Evolutionary conservation across 2,113 vertebrate genomes (phyloP).

Genomic region (Dendrocopos noguchii): DNA sequence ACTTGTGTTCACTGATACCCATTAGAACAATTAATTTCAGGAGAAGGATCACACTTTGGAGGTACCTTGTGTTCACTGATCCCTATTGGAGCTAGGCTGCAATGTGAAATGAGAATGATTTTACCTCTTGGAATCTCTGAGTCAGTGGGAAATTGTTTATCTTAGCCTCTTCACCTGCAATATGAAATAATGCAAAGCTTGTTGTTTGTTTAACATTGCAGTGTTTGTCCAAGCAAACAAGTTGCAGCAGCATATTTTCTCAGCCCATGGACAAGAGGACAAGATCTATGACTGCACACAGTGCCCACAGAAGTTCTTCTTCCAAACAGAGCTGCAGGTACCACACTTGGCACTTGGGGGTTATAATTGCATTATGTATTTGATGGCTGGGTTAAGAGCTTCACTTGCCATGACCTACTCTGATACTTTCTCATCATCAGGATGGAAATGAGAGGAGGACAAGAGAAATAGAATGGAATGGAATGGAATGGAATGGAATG

Average conservation of each 20-base stretch:
- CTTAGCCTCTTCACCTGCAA: not conserved
- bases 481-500: too few species aligned
- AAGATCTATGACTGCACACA: slow-evolving; percentile 99
- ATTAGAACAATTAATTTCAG: not conserved
- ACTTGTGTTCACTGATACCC: too few species aligned
- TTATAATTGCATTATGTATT: slow-evolving; percentile 21
- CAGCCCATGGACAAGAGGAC: slow-evolving; percentile 98
- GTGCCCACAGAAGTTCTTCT: slow-evolving; percentile 99
- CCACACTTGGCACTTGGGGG: not conserved
- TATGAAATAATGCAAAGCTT: slow-evolving; percentile 53
- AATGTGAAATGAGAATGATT: slow-evolving; percentile 33
- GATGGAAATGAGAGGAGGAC: slow-evolving; percentile 45
- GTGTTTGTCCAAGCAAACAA: slow-evolving; percentile 99
- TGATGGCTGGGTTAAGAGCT: not conserved
- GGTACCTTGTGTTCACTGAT: not conserved
- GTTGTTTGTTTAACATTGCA: slow-evolving; percentile 73
- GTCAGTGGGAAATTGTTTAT: not conserved
- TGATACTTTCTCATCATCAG: slow-evolving; percentile 40
- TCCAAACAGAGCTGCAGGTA: slow-evolving; percentile 99
- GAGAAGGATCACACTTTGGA: not conserved
- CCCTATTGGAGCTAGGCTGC: not conserved
- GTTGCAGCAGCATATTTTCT: slow-evolving; percentile 99
- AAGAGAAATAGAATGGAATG: not conserved
- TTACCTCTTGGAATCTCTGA: slow-evolving; percentile 37
- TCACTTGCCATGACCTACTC: slow-evolving; percentile 27